These are phyloP conservation scores for Nibea albiflora DNA, from an alignment of 2,113 vertebrate species.

Conservation along the genomic window DNA sequence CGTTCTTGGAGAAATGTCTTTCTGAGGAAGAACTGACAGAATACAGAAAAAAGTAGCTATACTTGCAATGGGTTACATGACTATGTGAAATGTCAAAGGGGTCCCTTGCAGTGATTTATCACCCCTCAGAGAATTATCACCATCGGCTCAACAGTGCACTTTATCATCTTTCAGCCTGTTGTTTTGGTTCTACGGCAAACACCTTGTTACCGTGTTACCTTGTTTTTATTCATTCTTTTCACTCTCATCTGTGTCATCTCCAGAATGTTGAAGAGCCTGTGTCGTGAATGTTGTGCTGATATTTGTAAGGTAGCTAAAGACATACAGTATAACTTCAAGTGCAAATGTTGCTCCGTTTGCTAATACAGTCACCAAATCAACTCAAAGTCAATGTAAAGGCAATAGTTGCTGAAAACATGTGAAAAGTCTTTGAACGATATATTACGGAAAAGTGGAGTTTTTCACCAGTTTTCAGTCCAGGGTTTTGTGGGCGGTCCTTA, in stretches of 20 bases:
- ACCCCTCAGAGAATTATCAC: neutral
- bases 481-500: too few relatives aligned
- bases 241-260: neutral
- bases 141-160: neutral
- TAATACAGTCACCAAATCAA: neutral
- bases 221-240: neutral
- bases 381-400: neutral
- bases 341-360: neutral
- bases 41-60: neutral
- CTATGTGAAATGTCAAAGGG: neutral
- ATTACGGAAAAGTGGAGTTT: too few relatives aligned
- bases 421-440: too few relatives aligned
- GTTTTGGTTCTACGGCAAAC: neutral
- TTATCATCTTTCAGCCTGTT: neutral
- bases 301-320: too few relatives aligned
- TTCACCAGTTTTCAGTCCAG: too few relatives aligned
- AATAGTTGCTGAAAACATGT: too few relatives aligned
- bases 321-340: too few relatives aligned
- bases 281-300: too few relatives aligned
- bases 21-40: neutral
- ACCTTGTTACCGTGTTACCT: too few relatives aligned
- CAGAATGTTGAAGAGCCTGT: too few relatives aligned
- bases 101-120: neutral
- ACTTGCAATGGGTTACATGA: too few relatives aligned
- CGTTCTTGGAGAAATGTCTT: neutral